A percentile compares a stretch with the other conserved stretches of the same genome.
phyloP scores from a whole-genome alignment of 2,888 invertebrate species.

The Tenthredo scrophulariae region DNA sequence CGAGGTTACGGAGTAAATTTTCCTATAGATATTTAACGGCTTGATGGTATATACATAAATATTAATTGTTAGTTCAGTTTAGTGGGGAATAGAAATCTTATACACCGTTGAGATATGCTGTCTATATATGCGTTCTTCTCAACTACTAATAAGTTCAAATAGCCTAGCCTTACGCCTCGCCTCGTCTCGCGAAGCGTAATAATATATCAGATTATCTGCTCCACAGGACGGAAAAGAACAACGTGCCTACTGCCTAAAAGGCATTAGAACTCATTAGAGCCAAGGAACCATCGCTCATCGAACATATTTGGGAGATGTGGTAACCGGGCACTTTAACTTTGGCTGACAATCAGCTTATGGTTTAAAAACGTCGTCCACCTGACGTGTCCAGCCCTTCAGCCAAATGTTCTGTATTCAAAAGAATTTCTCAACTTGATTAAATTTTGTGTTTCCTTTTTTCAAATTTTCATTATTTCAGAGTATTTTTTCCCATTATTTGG shows the following conservation, averaged over 20 bases:
- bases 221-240: constrained; percentile 26
- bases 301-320: not conserved
- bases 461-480: not conserved
- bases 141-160: constrained; percentile 30
- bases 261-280: constrained; percentile 48
- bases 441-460: not conserved
- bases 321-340: not conserved
- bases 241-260: constrained; percentile 34
- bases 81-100: not conserved
- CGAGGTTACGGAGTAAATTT: not conserved
- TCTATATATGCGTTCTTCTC: not conserved
- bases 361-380: not conserved
- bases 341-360: not conserved
- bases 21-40: not conserved
- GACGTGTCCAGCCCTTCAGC: not conserved
- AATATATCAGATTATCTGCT: constrained; percentile 31
- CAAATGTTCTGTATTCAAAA: not conserved
- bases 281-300: constrained; percentile 19
- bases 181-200: constrained; percentile 28
- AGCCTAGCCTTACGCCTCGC: constrained; percentile 15
- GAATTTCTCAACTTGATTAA: not conserved
- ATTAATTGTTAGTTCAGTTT: not conserved
- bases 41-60: not conserved
- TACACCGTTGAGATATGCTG: not conserved
- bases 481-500: not conserved